A percentile compares a stretch with the other conserved stretches of the same genome.
Conservation (phyloP, 30 jellyfish, hydroid and myxozoan species). For the Sanderia malayensis region DNA sequence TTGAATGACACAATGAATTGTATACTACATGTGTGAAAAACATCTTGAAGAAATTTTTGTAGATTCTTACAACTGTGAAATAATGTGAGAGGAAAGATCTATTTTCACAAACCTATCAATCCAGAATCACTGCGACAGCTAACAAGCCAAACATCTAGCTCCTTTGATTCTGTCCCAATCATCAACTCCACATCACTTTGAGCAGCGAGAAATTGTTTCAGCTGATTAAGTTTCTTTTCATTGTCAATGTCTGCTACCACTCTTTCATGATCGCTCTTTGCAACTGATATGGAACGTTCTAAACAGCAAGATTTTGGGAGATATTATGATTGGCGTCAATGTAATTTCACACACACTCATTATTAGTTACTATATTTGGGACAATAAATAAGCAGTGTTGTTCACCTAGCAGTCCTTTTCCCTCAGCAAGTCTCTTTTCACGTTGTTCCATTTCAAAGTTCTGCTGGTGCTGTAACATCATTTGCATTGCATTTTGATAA, state of each 20-base stretch:
- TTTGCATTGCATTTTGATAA: constrained; percentile 32
- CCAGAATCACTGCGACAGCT: constrained; percentile 25
- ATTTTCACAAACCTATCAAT: constrained; percentile 1
- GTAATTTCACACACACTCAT: too few species aligned
- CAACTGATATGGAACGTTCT: constrained; percentile 48
- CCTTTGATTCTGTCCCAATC: constrained; percentile 41
- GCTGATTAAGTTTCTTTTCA: constrained; percentile 14
- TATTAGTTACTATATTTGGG: too few species aligned
- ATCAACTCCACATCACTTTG: constrained; percentile 38
- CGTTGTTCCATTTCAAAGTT: constrained; percentile 51
- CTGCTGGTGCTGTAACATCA: constrained; percentile 15
- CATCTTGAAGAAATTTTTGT: too few species aligned
- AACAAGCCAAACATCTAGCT: constrained; percentile 34
- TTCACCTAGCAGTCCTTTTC: constrained; percentile 42
- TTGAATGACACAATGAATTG: too few species aligned
- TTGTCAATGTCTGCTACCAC: not conserved
- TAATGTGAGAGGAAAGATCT: too few species aligned
- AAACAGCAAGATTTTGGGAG: too few species aligned
- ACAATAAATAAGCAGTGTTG: not conserved
- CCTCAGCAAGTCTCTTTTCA: constrained; percentile 21
- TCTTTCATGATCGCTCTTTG: constrained; percentile 19
- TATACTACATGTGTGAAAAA: too few species aligned
- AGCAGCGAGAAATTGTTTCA: constrained; percentile 28
- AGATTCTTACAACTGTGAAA: too few species aligned
- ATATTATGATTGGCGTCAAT: too few species aligned